A percentile compares a stretch with the other conserved stretches of the same genome.
Evolutionary conservation across 2,113 vertebrate species (phyloP).

Genomic region (Neodontobutis hainanensis): DNA sequence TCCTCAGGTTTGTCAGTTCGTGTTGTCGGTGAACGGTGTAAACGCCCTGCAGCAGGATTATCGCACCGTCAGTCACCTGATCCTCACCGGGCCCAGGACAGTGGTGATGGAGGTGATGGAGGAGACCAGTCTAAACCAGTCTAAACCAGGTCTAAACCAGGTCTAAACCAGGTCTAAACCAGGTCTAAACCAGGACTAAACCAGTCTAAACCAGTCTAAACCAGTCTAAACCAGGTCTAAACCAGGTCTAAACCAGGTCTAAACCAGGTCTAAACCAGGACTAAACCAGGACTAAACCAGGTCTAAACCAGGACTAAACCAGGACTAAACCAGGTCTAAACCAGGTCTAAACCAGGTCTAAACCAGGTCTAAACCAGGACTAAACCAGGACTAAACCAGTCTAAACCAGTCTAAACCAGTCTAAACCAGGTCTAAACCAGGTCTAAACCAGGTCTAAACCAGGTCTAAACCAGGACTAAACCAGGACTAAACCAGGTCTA

Average conservation of each 20-base stretch:
- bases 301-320: neutral
- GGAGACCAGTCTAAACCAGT: constrained; percentile 62
- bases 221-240: neutral
- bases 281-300: constrained; percentile 1
- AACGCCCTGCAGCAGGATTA: constrained; percentile 88
- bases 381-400: neutral
- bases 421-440: too few species aligned
- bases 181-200: neutral
- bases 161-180: neutral
- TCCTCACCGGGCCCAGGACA: constrained; percentile 87
- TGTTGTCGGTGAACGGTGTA: constrained; percentile 87
- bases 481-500: too few species aligned
- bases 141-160: neutral
- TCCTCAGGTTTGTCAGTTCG: constrained; percentile 87
- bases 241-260: neutral
- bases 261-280: neutral
- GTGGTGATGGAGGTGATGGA: constrained; percentile 95
- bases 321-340: neutral
- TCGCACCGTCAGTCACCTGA: constrained; percentile 89
- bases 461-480: too few species aligned
- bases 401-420: neutral
- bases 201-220: neutral
- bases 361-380: neutral
- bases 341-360: neutral
- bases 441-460: too few species aligned